Percentiles rank a stretch among this genome's conserved stretches.
phyloP scores from a whole-genome alignment of 2,113 vertebrate genomes.

The Anolis carolinensis region DNA sequence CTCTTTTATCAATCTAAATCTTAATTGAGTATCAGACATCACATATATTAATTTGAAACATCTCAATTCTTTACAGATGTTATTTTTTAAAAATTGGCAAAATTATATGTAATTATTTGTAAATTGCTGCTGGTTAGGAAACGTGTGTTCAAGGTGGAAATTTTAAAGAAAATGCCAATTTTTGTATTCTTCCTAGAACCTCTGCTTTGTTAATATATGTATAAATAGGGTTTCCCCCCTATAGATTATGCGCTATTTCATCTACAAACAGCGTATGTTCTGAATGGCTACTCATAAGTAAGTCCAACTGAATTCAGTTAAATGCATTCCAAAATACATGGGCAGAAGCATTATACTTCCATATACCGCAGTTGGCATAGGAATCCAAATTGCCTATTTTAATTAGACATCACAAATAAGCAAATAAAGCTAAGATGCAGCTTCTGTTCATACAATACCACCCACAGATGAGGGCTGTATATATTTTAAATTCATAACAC shows the following conservation, averaged over 20 bases:
- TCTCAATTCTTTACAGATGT: constrained; percentile 29
- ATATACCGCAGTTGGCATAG: background rate
- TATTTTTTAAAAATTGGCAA: constrained; percentile 41
- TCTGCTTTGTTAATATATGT: background rate
- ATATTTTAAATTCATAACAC: background rate
- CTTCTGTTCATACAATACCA: background rate
- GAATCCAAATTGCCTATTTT: background rate
- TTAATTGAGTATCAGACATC: accelerated
- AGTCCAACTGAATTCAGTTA: background rate
- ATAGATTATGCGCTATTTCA: background rate
- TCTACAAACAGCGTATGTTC: background rate
- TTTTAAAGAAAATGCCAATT: background rate
- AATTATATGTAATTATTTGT: background rate
- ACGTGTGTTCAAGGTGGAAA: background rate
- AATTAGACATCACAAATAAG: background rate
- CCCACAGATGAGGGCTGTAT: background rate
- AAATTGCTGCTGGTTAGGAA: background rate
- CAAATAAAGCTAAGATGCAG: background rate
- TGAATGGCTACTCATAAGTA: background rate
- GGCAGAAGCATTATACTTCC: background rate
- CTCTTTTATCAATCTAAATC: background rate
- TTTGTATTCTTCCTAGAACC: background rate
- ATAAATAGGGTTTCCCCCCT: background rate
- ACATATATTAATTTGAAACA: background rate
- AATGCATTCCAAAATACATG: background rate